phyloP scores from a whole-genome alignment of 1,140 invertebrate genomes.

The Caerostris darwini region DNA sequence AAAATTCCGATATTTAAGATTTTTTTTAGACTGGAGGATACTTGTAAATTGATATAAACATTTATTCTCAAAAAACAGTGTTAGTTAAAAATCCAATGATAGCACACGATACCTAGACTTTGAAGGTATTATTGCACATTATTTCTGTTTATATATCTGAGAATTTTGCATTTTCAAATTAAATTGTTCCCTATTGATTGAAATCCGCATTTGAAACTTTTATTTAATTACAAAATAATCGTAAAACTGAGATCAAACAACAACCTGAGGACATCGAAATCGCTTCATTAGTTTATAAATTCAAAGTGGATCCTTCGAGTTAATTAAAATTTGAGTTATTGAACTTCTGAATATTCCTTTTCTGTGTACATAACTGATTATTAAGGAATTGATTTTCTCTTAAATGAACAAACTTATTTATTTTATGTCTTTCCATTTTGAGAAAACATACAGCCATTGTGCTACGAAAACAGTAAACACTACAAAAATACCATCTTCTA shows the following conservation, averaged over 20 bases:
- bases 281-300: background rate
- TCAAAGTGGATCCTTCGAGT: background rate
- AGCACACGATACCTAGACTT: too few species aligned
- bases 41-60: too few species aligned
- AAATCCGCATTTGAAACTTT: background rate
- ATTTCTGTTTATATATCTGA: background rate
- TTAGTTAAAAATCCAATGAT: too few species aligned
- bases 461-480: too few species aligned
- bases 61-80: too few species aligned
- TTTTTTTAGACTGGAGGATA: too few species aligned
- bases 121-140: too few species aligned
- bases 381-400: background rate
- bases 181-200: background rate
- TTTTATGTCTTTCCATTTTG: too few species aligned
- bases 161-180: background rate
- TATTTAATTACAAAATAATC: background rate
- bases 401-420: background rate
- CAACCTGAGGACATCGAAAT: background rate
- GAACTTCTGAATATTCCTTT: background rate
- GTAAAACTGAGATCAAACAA: background rate
- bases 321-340: background rate
- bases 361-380: background rate
- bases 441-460: too few species aligned
- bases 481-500: too few species aligned
- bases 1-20: too few species aligned